phyloP scores from a whole-genome alignment of 2,888 invertebrate genomes.

The Thera obeliscata region DNA sequence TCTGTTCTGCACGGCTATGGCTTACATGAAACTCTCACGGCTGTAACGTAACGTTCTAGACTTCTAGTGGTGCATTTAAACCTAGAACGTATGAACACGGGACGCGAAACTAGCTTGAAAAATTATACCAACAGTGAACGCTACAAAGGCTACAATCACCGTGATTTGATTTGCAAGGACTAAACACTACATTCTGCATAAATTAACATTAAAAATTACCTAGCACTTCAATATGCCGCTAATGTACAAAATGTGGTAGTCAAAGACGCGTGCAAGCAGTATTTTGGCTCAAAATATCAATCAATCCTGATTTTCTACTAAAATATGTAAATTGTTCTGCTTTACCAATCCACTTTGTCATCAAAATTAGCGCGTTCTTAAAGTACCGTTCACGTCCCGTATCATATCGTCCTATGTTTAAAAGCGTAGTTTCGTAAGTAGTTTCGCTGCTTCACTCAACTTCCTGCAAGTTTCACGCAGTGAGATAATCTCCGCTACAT shows the following conservation, averaged over 20 bases:
- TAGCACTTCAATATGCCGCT: too few relatives aligned
- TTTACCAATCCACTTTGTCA: neutral
- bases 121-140: too few relatives aligned
- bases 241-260: too few relatives aligned
- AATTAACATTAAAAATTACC: too few relatives aligned
- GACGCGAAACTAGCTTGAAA: neutral
- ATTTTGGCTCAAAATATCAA: too few relatives aligned
- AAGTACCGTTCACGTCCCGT: conserved; percentile 9
- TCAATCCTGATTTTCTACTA: too few relatives aligned
- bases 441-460: conserved; percentile 51
- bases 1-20: conserved; percentile 3
- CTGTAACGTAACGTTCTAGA: conserved; percentile 15
- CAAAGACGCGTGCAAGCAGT: too few relatives aligned
- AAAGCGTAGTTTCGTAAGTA: conserved; percentile 53
- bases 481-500: conserved; percentile 28
- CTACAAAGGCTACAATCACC: too few relatives aligned
- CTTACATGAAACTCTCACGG: conserved; percentile 15
- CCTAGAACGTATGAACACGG: conserved; percentile 2
- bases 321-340: neutral
- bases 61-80: conserved; percentile 8
- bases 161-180: too few relatives aligned
- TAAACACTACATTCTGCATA: too few relatives aligned
- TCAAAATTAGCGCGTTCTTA: neutral
- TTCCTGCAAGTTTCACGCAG: conserved; percentile 33
- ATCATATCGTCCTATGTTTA: conserved; percentile 28